Evolutionary conservation across 2,113 vertebrate genomes (phyloP), one percentile per base, ranked within the genome.

Genomic region (Lepus timidus): DNA sequence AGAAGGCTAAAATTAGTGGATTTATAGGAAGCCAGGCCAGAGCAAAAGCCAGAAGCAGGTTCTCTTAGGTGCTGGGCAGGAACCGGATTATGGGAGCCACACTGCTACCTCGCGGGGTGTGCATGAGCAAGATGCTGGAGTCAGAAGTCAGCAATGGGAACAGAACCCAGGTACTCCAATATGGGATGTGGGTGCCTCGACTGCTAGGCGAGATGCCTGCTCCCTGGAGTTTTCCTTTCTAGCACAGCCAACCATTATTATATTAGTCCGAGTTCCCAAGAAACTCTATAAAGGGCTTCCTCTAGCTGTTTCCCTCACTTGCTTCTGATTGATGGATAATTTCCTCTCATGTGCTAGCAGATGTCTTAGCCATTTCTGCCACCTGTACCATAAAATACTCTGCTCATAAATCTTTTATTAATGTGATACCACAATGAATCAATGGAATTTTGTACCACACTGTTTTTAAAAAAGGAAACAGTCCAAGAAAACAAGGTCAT

Each of bases 271-370:
- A 94, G 76, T 91, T 94, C 92, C 91, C 84, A 62, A 84, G 91
- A 95, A 89, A 86, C 19, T 79, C 70, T 89, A 58, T 31, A 70
- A 85, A 92, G 71, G 44, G 58, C 6, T 95, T 88, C 27, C 68
- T 91, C 65, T 31, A 84, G 95, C 70, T 92, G 49, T 93, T 88
- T 92, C 62, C 29, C 39, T 68, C 25, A 39, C 52, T 92, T 92
- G 65, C 14, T 93, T 91, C 84, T 96, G 75, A 94, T 76, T 89
- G 96, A 94, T 92, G 74, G 70, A 55, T 85, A 91, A 93, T 93
- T 96, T 95, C 61, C 55, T 88, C 64, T 91, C 39, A 85, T n/a
- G 39, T 80, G 86, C 65, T 89, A 95, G 94, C 83, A 86, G 75
- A 93, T 84, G 71, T 76, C 86, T 90, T 39, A 84, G 52, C 13